These are phyloP conservation scores for Parotocinclus haroldoi DNA, from an alignment of 2,797 vertebrate genomes.

Conservation along the genomic window DNA sequence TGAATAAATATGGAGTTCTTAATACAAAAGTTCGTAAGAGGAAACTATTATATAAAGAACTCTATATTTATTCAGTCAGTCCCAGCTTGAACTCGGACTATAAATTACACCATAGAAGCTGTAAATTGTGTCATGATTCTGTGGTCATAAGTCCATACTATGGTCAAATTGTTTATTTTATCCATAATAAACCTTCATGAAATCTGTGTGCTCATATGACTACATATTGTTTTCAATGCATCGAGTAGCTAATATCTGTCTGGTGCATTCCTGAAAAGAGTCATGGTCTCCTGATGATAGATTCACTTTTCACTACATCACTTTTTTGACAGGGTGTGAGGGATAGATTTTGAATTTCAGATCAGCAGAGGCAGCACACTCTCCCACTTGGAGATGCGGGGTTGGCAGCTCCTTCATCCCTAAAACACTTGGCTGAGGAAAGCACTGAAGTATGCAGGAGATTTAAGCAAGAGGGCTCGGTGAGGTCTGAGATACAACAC, in stretches of 20 bases:
- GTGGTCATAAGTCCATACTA: no score
- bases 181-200: no score
- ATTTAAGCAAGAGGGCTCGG: conserved; percentile 26
- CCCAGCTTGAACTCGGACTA: no score
- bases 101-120: no score
- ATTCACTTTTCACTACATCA: conserved; percentile 54
- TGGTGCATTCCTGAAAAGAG: conserved; percentile 36
- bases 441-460: conserved; percentile 42
- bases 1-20: no score
- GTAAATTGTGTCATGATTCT: no score
- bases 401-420: conserved; percentile 51
- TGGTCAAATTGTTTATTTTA: no score
- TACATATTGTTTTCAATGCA: conserved; percentile 31
- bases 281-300: conserved; percentile 42
- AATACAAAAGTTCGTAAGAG: no score
- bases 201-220: no score
- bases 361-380: conserved; percentile 43
- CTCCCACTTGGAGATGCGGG: conserved; percentile 39
- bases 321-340: conserved; percentile 49
- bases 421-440: conserved; percentile 42
- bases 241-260: conserved; percentile 32
- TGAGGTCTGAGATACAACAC: conserved; percentile 35
- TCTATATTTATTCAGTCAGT: no score
- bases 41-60: no score
- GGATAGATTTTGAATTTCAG: conserved; percentile 51